Conservation (phyloP, 2,113 vertebrate genomes). For the Salminus brasiliensis region DNA sequence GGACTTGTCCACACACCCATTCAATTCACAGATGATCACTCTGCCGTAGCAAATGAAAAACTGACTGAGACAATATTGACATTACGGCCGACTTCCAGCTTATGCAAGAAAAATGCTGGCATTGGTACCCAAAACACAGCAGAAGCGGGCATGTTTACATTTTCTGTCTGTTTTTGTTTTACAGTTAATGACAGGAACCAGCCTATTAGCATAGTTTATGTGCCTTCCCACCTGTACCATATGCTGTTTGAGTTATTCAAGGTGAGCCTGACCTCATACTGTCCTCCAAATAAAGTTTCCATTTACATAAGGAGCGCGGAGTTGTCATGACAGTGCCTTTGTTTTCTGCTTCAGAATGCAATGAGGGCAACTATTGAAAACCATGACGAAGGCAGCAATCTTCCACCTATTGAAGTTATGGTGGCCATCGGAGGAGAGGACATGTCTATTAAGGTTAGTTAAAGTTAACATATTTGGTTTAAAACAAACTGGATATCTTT, state of each 20-base stretch:
- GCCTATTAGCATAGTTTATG: constrained; percentile 87
- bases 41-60: constrained; percentile 38
- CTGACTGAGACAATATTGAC: constrained; percentile 61
- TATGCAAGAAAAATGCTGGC: background rate
- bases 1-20: background rate
- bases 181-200: constrained; percentile 76
- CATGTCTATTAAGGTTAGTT: constrained; percentile 86
- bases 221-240: constrained; percentile 95
- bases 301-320: background rate
- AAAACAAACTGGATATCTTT: no score
- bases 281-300: background rate
- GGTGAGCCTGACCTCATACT: constrained; percentile 69
- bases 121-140: background rate
- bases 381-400: constrained; percentile 76
- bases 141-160: background rate
- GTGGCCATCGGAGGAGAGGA: constrained; percentile 91
- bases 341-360: constrained; percentile 79
- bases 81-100: constrained; percentile 33
- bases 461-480: background rate
- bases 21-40: constrained; percentile 10
- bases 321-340: constrained; percentile 28
- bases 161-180: constrained; percentile 15
- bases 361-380: constrained; percentile 94
- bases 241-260: constrained; percentile 98
- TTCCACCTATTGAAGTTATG: constrained; percentile 85